phyloP scores from a whole-genome alignment of 2,888 invertebrate species.

The Drosophila phalerata region DNA sequence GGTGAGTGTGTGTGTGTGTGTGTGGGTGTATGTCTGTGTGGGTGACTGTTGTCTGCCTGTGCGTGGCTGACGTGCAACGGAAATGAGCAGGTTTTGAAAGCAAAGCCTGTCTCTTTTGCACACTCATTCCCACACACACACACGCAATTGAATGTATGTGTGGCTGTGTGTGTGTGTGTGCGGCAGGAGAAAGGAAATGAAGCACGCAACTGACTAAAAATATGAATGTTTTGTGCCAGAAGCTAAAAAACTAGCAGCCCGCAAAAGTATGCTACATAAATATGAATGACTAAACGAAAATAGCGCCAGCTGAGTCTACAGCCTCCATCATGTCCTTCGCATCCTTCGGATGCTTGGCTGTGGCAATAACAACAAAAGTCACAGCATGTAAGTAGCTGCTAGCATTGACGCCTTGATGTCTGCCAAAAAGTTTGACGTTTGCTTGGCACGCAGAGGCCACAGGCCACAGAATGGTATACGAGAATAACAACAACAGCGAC shows the following conservation, averaged over 20 bases:
- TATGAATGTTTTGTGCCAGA: slow-evolving; percentile 17
- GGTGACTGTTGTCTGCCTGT: slow-evolving; percentile 4
- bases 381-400: slow-evolving; percentile 45
- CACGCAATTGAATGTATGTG: background rate
- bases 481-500: slow-evolving; percentile 4
- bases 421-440: slow-evolving; percentile 72
- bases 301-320: slow-evolving; percentile 45
- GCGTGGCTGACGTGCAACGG: slow-evolving; percentile 52
- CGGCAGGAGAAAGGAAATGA: slow-evolving; percentile 45
- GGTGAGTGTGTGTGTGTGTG: slow-evolving; percentile 2
- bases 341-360: slow-evolving; percentile 4
- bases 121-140: slow-evolving; percentile 19
- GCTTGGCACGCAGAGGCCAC: slow-evolving; percentile 42
- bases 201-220: slow-evolving; percentile 39
- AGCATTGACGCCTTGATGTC: slow-evolving; percentile 75
- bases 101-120: slow-evolving; percentile 17
- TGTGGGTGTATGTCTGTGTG: slow-evolving; percentile 2
- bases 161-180: slow-evolving; percentile 7
- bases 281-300: slow-evolving; percentile 64
- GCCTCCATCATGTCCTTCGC: slow-evolving; percentile 12
- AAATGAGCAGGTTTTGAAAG: slow-evolving; percentile 62
- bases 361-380: slow-evolving; percentile 51
- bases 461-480: slow-evolving; percentile 18
- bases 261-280: slow-evolving; percentile 63
- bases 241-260: slow-evolving; percentile 44